Evolutionary conservation across 2,113 vertebrate species (phyloP).

Genomic region (Aleadryas rufinucha): DNA sequence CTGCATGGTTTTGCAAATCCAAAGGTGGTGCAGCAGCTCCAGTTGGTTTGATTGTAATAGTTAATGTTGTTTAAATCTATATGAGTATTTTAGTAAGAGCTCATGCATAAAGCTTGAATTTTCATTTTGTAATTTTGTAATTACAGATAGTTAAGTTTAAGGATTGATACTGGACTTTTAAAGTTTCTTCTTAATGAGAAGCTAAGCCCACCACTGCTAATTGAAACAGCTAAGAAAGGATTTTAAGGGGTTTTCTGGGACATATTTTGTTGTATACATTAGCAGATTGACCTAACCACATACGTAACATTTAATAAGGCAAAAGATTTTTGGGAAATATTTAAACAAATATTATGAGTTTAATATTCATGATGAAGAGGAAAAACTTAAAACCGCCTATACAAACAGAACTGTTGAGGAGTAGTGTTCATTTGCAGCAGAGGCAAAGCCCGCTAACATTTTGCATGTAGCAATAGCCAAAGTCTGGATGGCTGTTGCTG

Average conservation of each 20-base stretch:
- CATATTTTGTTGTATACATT: neutral
- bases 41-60: neutral
- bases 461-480: neutral
- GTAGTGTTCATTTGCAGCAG: neutral
- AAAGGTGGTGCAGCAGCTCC: neutral
- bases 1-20: neutral
- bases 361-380: neutral
- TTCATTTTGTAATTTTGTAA: neutral
- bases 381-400: neutral
- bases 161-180: neutral
- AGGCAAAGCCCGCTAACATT: neutral
- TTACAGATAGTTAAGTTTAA: neutral
- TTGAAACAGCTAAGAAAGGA: neutral
- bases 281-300: neutral
- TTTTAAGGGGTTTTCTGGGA: neutral
- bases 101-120: neutral
- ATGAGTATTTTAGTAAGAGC: neutral
- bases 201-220: neutral
- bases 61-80: neutral
- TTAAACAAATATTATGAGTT: neutral
- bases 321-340: neutral
- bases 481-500: neutral
- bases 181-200: conserved; percentile 32
- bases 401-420: neutral
- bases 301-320: neutral